Percentiles rank a stretch among this genome's conserved stretches.
These are phyloP conservation scores for Syrmaticus mikado DNA, from an alignment of 2,113 vertebrate species.

Conservation along the genomic window DNA sequence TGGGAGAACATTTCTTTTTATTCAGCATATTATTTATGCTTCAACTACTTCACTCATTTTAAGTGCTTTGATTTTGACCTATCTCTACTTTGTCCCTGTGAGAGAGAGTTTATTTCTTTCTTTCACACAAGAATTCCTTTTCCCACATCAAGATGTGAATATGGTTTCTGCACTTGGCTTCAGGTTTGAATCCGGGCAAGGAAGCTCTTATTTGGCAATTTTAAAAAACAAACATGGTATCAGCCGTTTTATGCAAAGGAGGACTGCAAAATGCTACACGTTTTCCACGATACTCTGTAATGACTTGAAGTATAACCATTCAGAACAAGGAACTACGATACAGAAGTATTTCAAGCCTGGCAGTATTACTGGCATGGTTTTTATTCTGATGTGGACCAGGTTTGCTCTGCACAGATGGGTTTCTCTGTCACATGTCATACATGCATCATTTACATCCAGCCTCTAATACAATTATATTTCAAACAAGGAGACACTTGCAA, in stretches of 20 bases:
- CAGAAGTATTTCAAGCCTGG: not conserved
- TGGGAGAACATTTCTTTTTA: not conserved
- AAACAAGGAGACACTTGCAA: not conserved
- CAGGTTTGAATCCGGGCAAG: not conserved
- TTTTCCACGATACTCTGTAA: not conserved
- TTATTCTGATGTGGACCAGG: not conserved
- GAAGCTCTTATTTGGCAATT: constrained; percentile 3
- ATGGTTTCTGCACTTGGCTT: not conserved
- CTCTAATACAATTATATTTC: not conserved
- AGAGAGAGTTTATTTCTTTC: not conserved
- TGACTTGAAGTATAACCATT: not conserved
- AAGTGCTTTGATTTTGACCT: not conserved
- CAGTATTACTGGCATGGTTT: not conserved
- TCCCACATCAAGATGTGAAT: not conserved
- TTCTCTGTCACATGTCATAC: accelerated
- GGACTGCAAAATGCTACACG: not conserved
- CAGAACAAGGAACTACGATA: not conserved
- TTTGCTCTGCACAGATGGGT: not conserved
- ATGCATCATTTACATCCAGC: not conserved
- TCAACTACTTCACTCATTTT: not conserved
- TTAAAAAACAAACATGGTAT: not conserved
- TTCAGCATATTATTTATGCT: not conserved
- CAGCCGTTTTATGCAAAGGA: not conserved
- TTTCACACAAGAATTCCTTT: not conserved
- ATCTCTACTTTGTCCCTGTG: not conserved